A percentile compares a stretch with the other conserved stretches of the same genome.
Evolutionary conservation across 2,797 vertebrate species (phyloP).

Genomic region (Platyrinchus mystaceus): DNA sequence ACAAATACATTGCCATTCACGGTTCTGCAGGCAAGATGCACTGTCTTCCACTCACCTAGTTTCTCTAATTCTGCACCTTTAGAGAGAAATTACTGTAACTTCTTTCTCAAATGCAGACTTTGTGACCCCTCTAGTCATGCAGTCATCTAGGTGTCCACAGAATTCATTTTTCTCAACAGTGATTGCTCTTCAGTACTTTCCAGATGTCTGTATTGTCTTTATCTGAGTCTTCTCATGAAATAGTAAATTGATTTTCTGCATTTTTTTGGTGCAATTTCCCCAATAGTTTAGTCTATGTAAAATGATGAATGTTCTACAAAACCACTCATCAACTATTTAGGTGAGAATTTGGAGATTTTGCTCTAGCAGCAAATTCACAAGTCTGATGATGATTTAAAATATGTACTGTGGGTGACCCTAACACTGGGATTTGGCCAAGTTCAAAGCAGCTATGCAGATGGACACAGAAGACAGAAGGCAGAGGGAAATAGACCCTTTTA

Average conservation of each 20-base stretch:
- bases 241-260: not conserved
- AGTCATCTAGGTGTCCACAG: not conserved
- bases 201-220: not conserved
- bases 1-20: not conserved
- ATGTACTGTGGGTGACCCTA: not conserved
- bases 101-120: slow-evolving; percentile 13
- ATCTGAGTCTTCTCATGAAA: not conserved
- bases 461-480: slow-evolving; percentile 58
- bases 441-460: slow-evolving; percentile 67
- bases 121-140: not conserved
- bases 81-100: slow-evolving; percentile 21
- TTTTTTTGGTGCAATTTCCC: not conserved
- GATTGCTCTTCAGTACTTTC: not conserved
- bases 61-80: not conserved
- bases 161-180: not conserved
- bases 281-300: slow-evolving; percentile 12
- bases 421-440: slow-evolving; percentile 54
- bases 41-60: not conserved
- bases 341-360: slow-evolving; percentile 5
- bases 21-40: not conserved
- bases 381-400: slow-evolving; percentile 53
- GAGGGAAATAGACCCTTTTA: slow-evolving; percentile 66
- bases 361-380: not conserved
- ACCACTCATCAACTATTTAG: not conserved
- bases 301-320: not conserved